Percentiles rank a stretch among this genome's conserved stretches.
Conservation (phyloP, 2,888 invertebrate genomes). For the Autographa pulchrina region DNA sequence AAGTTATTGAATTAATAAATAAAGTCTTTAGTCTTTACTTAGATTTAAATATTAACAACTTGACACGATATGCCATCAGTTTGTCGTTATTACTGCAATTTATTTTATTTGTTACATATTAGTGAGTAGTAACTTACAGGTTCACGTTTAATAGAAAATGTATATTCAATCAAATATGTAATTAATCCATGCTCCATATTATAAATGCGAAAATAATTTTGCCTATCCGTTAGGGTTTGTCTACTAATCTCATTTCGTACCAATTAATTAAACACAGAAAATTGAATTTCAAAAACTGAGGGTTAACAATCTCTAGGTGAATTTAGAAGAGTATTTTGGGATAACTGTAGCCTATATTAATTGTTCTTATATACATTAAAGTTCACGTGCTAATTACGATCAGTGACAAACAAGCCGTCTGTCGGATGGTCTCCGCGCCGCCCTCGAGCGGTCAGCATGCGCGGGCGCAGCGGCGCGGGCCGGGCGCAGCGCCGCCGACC, state of each 20-base stretch:
- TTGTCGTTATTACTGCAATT: neutral
- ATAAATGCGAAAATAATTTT: too few relatives aligned
- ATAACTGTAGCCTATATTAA: too few relatives aligned
- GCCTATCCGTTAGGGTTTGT: too few relatives aligned
- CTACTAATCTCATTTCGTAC: too few relatives aligned
- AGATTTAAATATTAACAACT: constrained; percentile 4
- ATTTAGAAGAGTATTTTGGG: too few relatives aligned
- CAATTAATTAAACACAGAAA: too few relatives aligned
- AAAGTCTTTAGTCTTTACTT: neutral
- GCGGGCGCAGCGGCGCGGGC: constrained; percentile 38
- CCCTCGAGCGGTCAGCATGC: constrained; percentile 31
- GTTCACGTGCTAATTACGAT: constrained; percentile 13
- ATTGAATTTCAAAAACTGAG: too few relatives aligned
- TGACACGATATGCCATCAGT: neutral
- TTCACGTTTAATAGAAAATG: too few relatives aligned
- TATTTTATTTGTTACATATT: neutral
- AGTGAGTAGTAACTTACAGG: too few relatives aligned
- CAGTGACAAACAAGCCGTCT: constrained; percentile 34
- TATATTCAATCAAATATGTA: too few relatives aligned
- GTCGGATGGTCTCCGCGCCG: constrained; percentile 33
- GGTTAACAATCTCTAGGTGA: too few relatives aligned
- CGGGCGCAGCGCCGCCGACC: constrained; percentile 22
- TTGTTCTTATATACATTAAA: constrained; percentile 22
- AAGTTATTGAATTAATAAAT: neutral
- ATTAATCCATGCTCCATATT: too few relatives aligned